These are phyloP conservation scores for Platalea minor DNA, from an alignment of 2,797 vertebrate species.

Conservation along the genomic window DNA sequence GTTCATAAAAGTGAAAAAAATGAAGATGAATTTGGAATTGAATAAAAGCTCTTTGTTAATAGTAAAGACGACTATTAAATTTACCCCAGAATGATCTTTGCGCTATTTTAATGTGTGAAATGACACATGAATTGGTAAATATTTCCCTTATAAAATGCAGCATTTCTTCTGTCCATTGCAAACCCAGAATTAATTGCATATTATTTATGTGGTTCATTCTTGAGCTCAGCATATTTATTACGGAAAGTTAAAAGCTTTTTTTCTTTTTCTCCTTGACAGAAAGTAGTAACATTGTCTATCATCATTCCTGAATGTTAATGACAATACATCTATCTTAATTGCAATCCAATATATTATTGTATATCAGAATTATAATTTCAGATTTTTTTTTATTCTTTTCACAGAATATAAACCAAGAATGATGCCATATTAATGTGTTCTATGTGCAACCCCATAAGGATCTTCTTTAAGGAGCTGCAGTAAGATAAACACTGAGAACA, in stretches of 20 bases:
- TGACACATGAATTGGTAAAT: background rate
- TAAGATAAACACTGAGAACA: slow-evolving; percentile 15
- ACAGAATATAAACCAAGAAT: slow-evolving; percentile 66
- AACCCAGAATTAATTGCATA: background rate
- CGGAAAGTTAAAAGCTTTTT: slow-evolving; percentile 21
- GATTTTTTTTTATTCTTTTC: slow-evolving; percentile 52
- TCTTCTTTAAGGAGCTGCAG: slow-evolving; percentile 37
- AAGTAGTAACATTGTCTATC: background rate
- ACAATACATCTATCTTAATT: slow-evolving; percentile 1
- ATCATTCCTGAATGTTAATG: background rate
- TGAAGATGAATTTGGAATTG: background rate
- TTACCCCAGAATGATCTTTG: background rate
- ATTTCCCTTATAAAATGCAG: background rate
- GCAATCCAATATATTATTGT: background rate
- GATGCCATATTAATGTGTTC: slow-evolving; percentile 29
- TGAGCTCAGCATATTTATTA: background rate
- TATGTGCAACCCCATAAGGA: slow-evolving; percentile 6
- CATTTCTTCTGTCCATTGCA: background rate
- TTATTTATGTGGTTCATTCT: background rate
- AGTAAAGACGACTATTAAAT: background rate
- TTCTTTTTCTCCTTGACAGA: background rate
- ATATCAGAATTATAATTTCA: slow-evolving; percentile 18
- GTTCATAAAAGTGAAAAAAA: background rate
- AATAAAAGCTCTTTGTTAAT: background rate
- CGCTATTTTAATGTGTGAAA: background rate